Evolutionary conservation across 2,113 vertebrate genomes (phyloP), one percentile per base, ranked within the genome.

Genomic region (Rhadina sibilatrix): DNA sequence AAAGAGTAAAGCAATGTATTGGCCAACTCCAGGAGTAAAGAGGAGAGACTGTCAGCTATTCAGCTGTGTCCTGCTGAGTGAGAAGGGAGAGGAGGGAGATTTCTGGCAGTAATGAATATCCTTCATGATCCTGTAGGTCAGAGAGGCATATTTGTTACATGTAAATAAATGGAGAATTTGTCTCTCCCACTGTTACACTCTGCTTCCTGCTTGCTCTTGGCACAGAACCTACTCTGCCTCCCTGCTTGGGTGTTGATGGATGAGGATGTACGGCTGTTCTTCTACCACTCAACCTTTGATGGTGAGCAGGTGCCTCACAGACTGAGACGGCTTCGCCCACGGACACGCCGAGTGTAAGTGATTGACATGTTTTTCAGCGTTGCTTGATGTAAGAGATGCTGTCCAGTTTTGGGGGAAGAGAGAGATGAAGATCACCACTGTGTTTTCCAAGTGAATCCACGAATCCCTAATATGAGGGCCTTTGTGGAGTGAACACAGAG

Each of bases 241-340:
- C 99, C 99, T 2, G 96, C 96, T 53, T 99, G 98, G 98, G 97
- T 99, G 65, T 94, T 99, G 83, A 98, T 99, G 91, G 98, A 99
- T 25, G 98, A 99, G 47, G 92, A 98, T 8, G 96, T 99, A 65
- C 96, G 99, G 19, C 98, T 99, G 96, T 99, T 99, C 96, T 99
- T 99, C 97, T 99, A 99, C 93, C 99, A 99, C 96, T 99, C 98
- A 0, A 68, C 97, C 20, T 98, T 97, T 22, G 99, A 99, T 81
- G 87, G 98, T 0, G 97, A 98, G 95, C 98, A 99, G 74, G 96
- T 98, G 66, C 99, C 99, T 2, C 98, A 96, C 76, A 98, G 98
- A 2, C 98, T 99, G 47, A 98, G 99, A 31, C 96, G 99, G 28
- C 98, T 99, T 68, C 98, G 99, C 44, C 99, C 99, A 2, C 98